phyloP scores from a whole-genome alignment of 2,113 vertebrate species.

The Lates calcarifer region DNA sequence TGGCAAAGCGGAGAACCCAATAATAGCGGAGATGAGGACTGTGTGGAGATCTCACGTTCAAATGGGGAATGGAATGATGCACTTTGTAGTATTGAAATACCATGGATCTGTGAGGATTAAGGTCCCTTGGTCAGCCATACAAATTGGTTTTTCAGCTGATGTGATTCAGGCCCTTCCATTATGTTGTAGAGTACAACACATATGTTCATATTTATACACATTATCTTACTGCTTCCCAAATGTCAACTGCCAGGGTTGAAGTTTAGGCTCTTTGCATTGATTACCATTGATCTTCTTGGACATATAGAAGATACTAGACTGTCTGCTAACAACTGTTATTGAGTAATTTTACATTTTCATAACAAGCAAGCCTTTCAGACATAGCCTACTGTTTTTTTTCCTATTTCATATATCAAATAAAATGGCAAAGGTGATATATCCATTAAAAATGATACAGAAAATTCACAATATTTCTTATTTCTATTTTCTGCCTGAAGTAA shows the following conservation, averaged over 20 bases:
- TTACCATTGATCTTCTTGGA: no score
- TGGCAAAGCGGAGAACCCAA: slow-evolving; percentile 55
- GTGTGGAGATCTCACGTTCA: slow-evolving; percentile 11
- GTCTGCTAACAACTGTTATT: background rate
- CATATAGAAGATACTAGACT: background rate
- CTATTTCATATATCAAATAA: background rate
- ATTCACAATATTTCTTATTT: background rate
- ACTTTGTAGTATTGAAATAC: background rate
- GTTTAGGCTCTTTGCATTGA: background rate
- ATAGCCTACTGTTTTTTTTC: no score
- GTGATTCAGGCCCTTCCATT: no score
- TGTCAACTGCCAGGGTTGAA: no score
- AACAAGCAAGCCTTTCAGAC: background rate
- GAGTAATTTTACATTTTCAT: background rate
- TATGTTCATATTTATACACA: no score
- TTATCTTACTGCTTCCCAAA: no score
- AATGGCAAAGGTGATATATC: background rate
- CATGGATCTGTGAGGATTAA: slow-evolving; percentile 60
- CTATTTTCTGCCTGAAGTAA: background rate
- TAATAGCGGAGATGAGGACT: slow-evolving; percentile 13
- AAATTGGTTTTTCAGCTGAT: background rate
- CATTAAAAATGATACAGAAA: background rate
- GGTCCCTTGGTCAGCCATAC: no score
- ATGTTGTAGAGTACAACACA: no score
- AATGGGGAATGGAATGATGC: slow-evolving; percentile 24